These are phyloP conservation scores for Salmo trutta DNA, from an alignment of 2,797 vertebrate genomes.

Conservation along the genomic window DNA sequence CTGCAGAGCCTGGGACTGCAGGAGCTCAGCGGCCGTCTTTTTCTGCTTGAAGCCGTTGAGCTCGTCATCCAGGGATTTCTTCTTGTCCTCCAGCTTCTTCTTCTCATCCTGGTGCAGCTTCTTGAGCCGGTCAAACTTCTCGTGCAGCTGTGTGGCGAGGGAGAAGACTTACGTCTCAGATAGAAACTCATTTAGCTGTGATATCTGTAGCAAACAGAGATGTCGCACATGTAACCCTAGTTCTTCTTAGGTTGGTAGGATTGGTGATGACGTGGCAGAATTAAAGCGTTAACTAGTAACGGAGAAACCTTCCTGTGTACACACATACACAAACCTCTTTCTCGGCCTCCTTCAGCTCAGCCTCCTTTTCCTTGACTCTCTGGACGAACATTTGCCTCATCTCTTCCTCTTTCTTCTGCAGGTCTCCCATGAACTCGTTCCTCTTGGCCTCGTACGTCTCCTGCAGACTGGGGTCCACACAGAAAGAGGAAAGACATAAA, in stretches of 20 bases:
- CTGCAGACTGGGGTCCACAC: slow-evolving; percentile 81
- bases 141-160: slow-evolving; percentile 82
- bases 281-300: neutral
- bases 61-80: slow-evolving; percentile 93
- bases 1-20: slow-evolving; percentile 93
- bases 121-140: slow-evolving; percentile 98
- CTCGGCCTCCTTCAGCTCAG: slow-evolving; percentile 96
- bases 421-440: slow-evolving; percentile 96
- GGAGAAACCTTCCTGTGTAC: neutral
- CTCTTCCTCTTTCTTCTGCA: slow-evolving; percentile 98
- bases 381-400: slow-evolving; percentile 99
- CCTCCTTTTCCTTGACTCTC: slow-evolving; percentile 98
- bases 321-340: slow-evolving; percentile 84
- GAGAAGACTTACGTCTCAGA: neutral
- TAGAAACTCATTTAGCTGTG: neutral
- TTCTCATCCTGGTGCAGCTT: slow-evolving; percentile 98
- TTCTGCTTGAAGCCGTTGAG: slow-evolving; percentile 95
- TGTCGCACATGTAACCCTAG: neutral
- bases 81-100: slow-evolving; percentile 98
- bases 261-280: neutral
- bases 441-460: slow-evolving; percentile 98
- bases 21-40: slow-evolving; percentile 93
- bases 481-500: neutral
- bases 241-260: neutral
- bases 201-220: no score